Evolutionary conservation across 64 coral and sea anemone genomes (phyloP), one percentile per base, ranked within the genome.

Genomic region (Porites lutea): DNA sequence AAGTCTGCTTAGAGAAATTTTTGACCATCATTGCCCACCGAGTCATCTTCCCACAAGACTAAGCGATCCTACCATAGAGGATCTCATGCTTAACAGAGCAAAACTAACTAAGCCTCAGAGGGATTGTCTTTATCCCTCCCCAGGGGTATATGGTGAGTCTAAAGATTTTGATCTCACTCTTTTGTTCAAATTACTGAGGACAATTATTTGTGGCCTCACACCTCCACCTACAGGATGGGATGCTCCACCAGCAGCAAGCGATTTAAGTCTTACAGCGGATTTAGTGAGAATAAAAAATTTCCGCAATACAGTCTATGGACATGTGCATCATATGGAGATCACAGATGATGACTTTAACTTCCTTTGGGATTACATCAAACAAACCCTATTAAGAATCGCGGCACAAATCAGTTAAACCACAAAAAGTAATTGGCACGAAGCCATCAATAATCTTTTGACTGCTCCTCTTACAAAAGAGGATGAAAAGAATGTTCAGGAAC

Each of bases 151-250:
- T 49, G 64, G 64, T 8, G 14, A 22, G 21, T 70, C 66, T 6
- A 65, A 27, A 65, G 52, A 55, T 18, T 86, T 86, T 47, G 83
- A 86, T 47, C 49, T 86, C 6, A 49, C n/a, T 7, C 51, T 71
- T 15, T 66, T 55, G 19, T 19, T 71, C 65, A 53, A 4, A 20
- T 50, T 86, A 46, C n/a, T 86, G 16, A 71, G 65, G 71, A 65
- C 65, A 71, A 19, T 86, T 54, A 19, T 86, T 54, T 46, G 43
- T 16, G 52, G 49, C 65, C 48, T 68, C 44, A 86, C 47, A 13
- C 64, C 83, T 53, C 83, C 83, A 54, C 47, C 48, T 6, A 53
- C 3, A 49, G 83, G 83, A 18, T 86, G 83, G 83, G 65, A 86
- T 71, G 12, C 7, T 7, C 37, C 71, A 16, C 83, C 83, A 53